A percentile compares a stretch with the other conserved stretches of the same genome.
These are phyloP conservation scores for Phylloscopus trochilus DNA, from an alignment of 2,113 vertebrate species.

Conservation along the genomic window DNA sequence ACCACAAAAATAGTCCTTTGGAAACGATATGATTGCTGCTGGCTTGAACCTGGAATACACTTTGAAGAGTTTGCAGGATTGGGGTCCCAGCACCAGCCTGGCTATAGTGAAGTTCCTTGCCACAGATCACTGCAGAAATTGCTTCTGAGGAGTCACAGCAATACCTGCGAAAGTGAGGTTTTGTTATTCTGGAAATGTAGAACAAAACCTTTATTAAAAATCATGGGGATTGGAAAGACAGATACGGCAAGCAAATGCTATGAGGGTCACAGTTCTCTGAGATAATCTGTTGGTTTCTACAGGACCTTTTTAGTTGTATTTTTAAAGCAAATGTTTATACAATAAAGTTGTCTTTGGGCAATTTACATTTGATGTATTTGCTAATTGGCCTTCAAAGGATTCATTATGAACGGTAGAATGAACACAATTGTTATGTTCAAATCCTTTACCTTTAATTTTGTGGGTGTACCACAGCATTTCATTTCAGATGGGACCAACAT, in stretches of 20 bases:
- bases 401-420: neutral
- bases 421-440: neutral
- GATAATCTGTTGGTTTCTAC: neutral
- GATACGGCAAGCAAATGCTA: neutral
- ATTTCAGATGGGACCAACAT: neutral
- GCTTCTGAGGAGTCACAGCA: neutral
- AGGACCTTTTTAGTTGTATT: neutral
- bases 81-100: neutral
- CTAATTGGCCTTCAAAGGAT: neutral
- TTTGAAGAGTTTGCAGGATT: neutral
- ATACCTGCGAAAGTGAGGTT: neutral
- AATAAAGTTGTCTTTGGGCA: slow-evolving; percentile 21
- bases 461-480: neutral
- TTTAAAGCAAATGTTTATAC: neutral
- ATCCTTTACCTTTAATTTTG: neutral
- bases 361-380: neutral
- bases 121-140: neutral
- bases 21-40: neutral
- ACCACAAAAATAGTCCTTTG: neutral
- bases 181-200: neutral
- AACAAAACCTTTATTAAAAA: neutral
- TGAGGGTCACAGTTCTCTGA: neutral
- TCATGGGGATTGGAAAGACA: neutral
- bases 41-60: fast-evolving
- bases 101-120: neutral